A percentile compares a stretch with the other conserved stretches of the same genome.
phyloP scores from a whole-genome alignment of 2,888 invertebrate species.

The Pharmacophagus antenor region DNA sequence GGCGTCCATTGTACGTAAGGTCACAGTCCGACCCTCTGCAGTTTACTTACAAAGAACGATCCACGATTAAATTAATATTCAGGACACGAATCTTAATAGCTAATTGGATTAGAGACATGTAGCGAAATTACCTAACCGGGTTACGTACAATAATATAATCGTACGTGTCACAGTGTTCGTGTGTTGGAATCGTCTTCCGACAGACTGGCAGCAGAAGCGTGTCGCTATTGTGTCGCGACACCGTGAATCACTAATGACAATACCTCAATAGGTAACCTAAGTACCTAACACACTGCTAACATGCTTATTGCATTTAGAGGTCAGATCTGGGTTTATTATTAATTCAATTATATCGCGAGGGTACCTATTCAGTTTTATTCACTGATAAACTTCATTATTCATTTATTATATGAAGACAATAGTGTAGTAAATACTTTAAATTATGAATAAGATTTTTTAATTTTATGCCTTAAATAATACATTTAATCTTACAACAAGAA shows the following conservation, averaged over 20 bases:
- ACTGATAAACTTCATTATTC: no score
- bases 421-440: no score
- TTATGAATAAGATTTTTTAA: no score
- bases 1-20: constrained; percentile 56
- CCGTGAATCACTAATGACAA: constrained; percentile 71
- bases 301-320: constrained; percentile 21
- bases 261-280: constrained; percentile 51
- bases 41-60: constrained; percentile 62
- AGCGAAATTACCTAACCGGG: constrained; percentile 76
- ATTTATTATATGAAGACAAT: no score
- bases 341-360: no score
- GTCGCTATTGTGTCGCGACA: constrained; percentile 44
- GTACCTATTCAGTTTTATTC: no score
- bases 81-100: constrained; percentile 79
- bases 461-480: no score
- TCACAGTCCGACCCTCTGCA: constrained; percentile 47
- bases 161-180: constrained; percentile 54
- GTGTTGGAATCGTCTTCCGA: constrained; percentile 37
- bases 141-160: constrained; percentile 67
- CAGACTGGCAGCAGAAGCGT: constrained; percentile 41
- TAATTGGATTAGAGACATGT: constrained; percentile 80
- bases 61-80: constrained; percentile 75
- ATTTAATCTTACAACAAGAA: no score
- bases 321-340: no score
- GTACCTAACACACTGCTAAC: constrained; percentile 33